phyloP scores from a whole-genome alignment of 2,797 vertebrate genomes.

The Artibeus jamaicensis region DNA sequence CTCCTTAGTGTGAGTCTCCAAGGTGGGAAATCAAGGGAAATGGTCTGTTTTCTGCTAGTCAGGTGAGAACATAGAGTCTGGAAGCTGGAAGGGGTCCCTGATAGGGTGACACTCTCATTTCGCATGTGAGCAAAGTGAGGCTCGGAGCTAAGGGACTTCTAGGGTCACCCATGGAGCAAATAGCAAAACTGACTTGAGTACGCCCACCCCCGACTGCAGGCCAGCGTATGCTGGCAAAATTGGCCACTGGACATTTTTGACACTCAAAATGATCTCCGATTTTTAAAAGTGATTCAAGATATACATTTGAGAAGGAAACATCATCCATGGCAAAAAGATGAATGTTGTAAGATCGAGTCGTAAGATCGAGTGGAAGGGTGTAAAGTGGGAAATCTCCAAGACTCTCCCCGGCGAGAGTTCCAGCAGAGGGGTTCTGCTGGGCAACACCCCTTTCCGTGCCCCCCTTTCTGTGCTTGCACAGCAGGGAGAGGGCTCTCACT shows the following conservation, averaged over 20 bases:
- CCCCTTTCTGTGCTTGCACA: background rate
- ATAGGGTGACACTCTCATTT: fast-evolving
- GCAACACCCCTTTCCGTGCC: background rate
- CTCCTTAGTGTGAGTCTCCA: background rate
- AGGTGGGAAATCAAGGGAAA: background rate
- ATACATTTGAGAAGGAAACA: background rate
- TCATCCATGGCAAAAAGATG: background rate
- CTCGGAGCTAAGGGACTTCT: too few relatives aligned
- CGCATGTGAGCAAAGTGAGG: background rate
- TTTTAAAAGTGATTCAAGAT: background rate
- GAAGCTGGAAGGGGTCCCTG: background rate
- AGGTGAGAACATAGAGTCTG: too few relatives aligned
- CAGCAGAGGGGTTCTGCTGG: background rate
- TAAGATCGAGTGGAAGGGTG: fast-evolving
- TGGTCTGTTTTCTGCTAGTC: background rate
- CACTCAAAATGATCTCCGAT: background rate
- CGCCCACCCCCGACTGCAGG: fast-evolving
- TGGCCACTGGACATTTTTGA: background rate
- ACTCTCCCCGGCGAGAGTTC: too few relatives aligned
- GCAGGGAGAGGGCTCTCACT: background rate
- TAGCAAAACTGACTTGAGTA: background rate
- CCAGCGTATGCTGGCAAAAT: fast-evolving
- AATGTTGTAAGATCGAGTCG: background rate
- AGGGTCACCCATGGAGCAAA: fast-evolving
- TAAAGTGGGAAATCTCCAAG: background rate